These are phyloP conservation scores for Oligia strigilis DNA, from an alignment of 2,888 invertebrate genomes.

Conservation along the genomic window DNA sequence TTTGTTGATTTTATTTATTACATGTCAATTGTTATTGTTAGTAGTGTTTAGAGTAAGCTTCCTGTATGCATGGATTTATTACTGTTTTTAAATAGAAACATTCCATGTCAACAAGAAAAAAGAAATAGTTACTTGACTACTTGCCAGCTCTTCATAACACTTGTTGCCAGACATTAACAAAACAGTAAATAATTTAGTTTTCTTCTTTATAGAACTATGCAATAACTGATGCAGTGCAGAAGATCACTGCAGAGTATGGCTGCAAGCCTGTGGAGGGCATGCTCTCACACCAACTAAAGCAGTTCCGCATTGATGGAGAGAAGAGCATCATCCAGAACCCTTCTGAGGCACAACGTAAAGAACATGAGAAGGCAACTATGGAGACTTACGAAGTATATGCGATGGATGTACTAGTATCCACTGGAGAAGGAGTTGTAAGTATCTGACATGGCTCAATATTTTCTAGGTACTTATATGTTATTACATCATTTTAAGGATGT, in stretches of 20 bases:
- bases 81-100: slow-evolving; percentile 17
- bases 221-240: slow-evolving; percentile 97
- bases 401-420: slow-evolving; percentile 99
- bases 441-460: not conserved
- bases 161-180: slow-evolving; percentile 8
- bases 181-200: slow-evolving; percentile 5
- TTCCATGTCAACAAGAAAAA: not conserved
- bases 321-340: slow-evolving; percentile 96
- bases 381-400: slow-evolving; percentile 99
- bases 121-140: not conserved
- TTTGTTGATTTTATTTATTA: not conserved
- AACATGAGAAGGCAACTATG: slow-evolving; percentile 98
- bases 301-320: slow-evolving; percentile 99
- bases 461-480: too few relatives aligned
- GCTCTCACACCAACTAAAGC: slow-evolving; percentile 98
- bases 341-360: slow-evolving; percentile 98
- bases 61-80: slow-evolving; percentile 20
- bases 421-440: slow-evolving; percentile 97
- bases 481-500: not conserved
- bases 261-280: slow-evolving; percentile 99
- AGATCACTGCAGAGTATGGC: slow-evolving; percentile 97
- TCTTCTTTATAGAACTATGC: slow-evolving; percentile 93
- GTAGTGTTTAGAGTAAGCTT: not conserved
- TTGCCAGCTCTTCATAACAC: slow-evolving; percentile 13
- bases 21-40: not conserved